Percentiles rank a stretch among this genome's conserved stretches.
Evolutionary conservation across 1,140 invertebrate genomes (phyloP).

Genomic region (Aphelinus atriplicis): DNA sequence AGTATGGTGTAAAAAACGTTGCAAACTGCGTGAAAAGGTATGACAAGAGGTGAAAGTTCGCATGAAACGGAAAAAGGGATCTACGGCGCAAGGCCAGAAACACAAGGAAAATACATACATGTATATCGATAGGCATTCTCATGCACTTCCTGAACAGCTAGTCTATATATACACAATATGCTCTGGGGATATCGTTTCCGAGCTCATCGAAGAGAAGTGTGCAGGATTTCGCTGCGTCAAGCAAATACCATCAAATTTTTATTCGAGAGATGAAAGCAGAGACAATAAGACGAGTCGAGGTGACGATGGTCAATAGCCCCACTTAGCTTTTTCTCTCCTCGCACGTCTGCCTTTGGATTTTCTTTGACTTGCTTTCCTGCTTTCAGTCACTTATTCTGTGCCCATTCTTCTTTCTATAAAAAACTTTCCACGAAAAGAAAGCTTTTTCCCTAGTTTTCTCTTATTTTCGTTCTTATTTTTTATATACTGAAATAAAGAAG

Average conservation of each 20-base stretch:
- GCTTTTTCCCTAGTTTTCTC: constrained; percentile 8
- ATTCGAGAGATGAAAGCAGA: background rate
- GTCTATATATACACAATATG: background rate
- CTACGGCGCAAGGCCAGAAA: background rate
- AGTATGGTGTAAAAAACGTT: too few species aligned
- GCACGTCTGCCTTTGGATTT: background rate
- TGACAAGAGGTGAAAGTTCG: background rate
- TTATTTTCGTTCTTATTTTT: constrained; percentile 9
- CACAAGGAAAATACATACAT: background rate
- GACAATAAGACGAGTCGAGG: background rate
- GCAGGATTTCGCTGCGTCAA: background rate
- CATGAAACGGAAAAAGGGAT: background rate
- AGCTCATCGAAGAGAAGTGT: background rate
- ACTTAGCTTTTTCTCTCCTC: constrained; percentile 6
- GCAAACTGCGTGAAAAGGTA: background rate
- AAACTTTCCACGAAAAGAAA: constrained; percentile 12
- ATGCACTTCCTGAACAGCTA: background rate
- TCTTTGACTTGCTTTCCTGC: background rate
- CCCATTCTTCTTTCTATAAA: background rate
- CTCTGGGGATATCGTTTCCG: background rate
- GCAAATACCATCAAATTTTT: constrained; percentile 21
- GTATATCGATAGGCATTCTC: constrained; percentile 4
- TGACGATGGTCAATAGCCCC: constrained; percentile 22
- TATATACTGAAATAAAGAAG: too few species aligned
- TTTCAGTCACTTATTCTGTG: constrained; percentile 11